These are phyloP conservation scores for Acanthoscelides obtectus DNA, from an alignment of 2,888 invertebrate species.

Conservation along the genomic window DNA sequence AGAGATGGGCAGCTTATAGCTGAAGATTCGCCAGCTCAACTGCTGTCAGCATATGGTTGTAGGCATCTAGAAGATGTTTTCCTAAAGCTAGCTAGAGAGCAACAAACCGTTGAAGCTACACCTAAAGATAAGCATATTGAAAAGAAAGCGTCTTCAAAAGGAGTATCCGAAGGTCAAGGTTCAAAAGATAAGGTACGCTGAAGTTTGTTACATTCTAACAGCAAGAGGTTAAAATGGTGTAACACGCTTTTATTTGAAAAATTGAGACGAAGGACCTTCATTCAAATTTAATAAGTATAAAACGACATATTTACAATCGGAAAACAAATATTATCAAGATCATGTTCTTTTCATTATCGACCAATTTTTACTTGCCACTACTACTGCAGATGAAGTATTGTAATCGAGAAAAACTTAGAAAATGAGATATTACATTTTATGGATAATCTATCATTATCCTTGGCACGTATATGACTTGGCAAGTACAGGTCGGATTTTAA, in stretches of 20 bases:
- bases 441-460: too few relatives aligned
- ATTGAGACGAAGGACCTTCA: too few relatives aligned
- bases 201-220: slow-evolving; percentile 85
- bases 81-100: slow-evolving; percentile 78
- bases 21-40: slow-evolving; percentile 81
- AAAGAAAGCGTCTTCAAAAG: slow-evolving; percentile 64
- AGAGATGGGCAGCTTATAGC: slow-evolving; percentile 85
- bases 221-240: slow-evolving; percentile 79
- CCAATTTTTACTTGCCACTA: too few relatives aligned
- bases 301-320: too few relatives aligned
- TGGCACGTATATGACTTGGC: too few relatives aligned
- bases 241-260: too few relatives aligned
- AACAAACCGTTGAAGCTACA: slow-evolving; percentile 73
- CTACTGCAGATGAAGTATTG: too few relatives aligned
- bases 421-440: too few relatives aligned
- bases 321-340: too few relatives aligned
- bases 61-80: slow-evolving; percentile 88
- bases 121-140: slow-evolving; percentile 39
- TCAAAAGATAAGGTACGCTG: slow-evolving; percentile 78
- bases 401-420: too few relatives aligned
- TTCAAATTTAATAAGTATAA: slow-evolving; percentile 58
- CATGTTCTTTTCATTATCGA: too few relatives aligned
- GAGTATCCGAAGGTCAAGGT: slow-evolving; percentile 77
- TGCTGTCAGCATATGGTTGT: slow-evolving; percentile 80
- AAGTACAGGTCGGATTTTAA: too few relatives aligned